A percentile compares a stretch with the other conserved stretches of the same genome.
Evolutionary conservation across 1,140 invertebrate species (phyloP).

Genomic region (Platorchestia sp.): DNA sequence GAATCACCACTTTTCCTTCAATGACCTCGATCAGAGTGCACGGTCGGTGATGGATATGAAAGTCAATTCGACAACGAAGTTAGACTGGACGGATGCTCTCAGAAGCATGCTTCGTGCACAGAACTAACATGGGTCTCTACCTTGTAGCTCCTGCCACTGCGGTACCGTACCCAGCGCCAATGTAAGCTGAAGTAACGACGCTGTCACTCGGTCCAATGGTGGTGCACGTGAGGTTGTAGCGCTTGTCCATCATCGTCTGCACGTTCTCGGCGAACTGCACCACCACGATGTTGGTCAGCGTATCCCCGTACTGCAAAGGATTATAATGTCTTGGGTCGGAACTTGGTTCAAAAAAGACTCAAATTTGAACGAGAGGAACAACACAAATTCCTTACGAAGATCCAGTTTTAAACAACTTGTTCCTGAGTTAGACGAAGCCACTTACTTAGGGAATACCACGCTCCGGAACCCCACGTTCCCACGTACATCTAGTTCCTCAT

Average conservation of each 20-base stretch:
- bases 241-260: conserved; percentile 89
- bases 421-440: too few relatives aligned
- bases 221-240: conserved; percentile 92
- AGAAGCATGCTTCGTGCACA: conserved; percentile 30
- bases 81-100: not conserved
- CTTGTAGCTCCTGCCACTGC: conserved; percentile 36
- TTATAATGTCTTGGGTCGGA: not conserved
- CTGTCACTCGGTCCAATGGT: conserved; percentile 92
- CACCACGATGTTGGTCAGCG: conserved; percentile 93
- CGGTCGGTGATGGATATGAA: not conserved
- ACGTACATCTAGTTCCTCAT: conserved; percentile 21
- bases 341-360: not conserved
- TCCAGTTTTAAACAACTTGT: too few relatives aligned
- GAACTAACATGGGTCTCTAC: conserved; percentile 55
- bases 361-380: not conserved
- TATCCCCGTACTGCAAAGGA: conserved; percentile 80
- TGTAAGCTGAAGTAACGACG: conserved; percentile 92
- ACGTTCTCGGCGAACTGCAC: conserved; percentile 95
- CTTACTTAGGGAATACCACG: too few relatives aligned
- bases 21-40: too few relatives aligned
- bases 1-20: too few relatives aligned
- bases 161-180: conserved; percentile 86
- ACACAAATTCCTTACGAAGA: not conserved
- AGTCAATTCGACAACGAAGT: not conserved
- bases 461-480: too few relatives aligned